Evolutionary conservation across 2,888 invertebrate species (phyloP), one percentile per base, ranked within the genome.

Genomic region (Xylota segnis): DNA sequence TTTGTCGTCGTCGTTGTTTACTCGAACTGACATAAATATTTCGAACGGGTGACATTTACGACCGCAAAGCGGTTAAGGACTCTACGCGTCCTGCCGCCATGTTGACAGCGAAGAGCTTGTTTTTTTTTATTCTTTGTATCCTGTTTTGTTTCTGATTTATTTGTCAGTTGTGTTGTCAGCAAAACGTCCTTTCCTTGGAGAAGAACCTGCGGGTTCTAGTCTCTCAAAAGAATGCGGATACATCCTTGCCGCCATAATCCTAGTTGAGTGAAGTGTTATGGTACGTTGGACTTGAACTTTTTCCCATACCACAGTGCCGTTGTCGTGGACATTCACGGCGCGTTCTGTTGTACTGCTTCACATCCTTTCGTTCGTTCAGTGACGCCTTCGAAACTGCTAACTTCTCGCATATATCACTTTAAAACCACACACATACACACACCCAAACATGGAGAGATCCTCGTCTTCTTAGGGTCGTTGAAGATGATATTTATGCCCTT

Each of bases 331-430:
- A 86, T 77, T 82, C 66, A 76, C 66, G 56, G 76, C 66, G 76
- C 65, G 70, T 58, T 79, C 70, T 70, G 74, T 79, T 83, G 82
- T 65, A 54, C 32, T 54, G 61, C 65, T 68, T 72, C 78, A 63
- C 16, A 78, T 83, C 79, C 86, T 61, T 77, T 82, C 81, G 86
- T 77, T 82, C 81, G 86, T 87, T 87, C 81, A 86, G 86, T 88
- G 88, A 88, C 87, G 88, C 88, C 88, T 87, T 88, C 88, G 72
- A 83, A 88, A 88, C 88, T 87, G 87, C 88, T 87, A 88, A 88
- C 88, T 88, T 88, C 87, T 87, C 88, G 86, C 87, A 88, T 88
- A 88, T 88, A 88, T 88, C 88, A 88, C 88, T 88, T 83, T 72
- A 72, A 78, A 83, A 71, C 40, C 58, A 43, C 58, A 45, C 50